Evolutionary conservation across 2,888 invertebrate genomes (phyloP), one percentile per base, ranked within the genome.

Genomic region (Smittia aterrima): DNA sequence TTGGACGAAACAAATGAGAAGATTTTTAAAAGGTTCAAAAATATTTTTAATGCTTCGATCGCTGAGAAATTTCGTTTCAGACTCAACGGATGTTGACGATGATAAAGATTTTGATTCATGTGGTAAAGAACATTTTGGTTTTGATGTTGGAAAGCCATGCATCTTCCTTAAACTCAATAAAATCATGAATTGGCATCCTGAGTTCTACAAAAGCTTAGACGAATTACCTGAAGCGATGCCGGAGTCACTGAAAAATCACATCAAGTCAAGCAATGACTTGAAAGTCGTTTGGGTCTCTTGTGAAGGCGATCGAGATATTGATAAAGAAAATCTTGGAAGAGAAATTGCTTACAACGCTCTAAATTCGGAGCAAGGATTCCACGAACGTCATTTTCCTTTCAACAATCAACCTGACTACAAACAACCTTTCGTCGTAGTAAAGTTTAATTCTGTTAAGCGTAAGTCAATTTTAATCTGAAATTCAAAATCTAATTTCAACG

Each of bases 121-220:
- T 84, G 89, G 90, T 75, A 85, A 87, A 75, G 86, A 87, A 40
- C 89, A 91, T 32, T 98, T 92, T 84, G 96, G 96, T 80, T 98
- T 91, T 84, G 89, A 90, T 77, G 87, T 87, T 78, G 92, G 92
- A 75, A 90, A 91, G 75, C 98, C 98, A n/a, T 99, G 99, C 83
- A 92, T 99, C 81, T 92, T 98, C 85, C 88, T 99, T 78, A 98
- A 98, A 83, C 86, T 99, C 78, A 99, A 98, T 84, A 96, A 93
- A 94, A 96, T 96, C 79, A 96, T 89, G 84, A 92, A 91, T 79
- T 97, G 96, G 96, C 80, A 84, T 58, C 96, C 96, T 16, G 84
- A 88, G 71, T 89, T 89, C 70, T 95, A 90, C 85, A 91, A 92
- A 84, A 87, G 87, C 77, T 86, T 89, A 41, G 88, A 88, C 75